phyloP scores from a whole-genome alignment of 2,113 vertebrate species.

The Hydrochoerus hydrochaeris region DNA sequence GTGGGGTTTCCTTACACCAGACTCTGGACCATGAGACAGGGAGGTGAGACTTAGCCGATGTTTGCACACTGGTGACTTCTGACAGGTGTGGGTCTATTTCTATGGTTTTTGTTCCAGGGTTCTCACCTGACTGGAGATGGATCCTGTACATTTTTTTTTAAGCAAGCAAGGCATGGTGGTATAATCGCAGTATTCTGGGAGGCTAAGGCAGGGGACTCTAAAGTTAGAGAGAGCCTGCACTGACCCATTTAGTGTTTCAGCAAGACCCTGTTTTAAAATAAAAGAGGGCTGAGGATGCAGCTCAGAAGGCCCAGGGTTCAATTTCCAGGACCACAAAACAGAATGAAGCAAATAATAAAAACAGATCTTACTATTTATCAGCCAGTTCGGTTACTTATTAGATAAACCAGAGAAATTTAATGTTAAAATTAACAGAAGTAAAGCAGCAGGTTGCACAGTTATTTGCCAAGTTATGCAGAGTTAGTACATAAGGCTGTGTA shows the following conservation, averaged over 20 bases:
- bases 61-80: neutral
- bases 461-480: neutral
- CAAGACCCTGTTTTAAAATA: neutral
- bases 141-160: neutral
- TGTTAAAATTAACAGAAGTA: neutral
- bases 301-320: neutral
- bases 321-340: neutral
- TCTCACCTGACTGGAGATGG: neutral
- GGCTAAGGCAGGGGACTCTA: neutral
- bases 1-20: neutral
- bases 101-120: neutral
- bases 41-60: neutral
- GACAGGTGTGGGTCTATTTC: neutral
- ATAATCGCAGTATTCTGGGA: neutral
- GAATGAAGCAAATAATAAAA: constrained; percentile 14
- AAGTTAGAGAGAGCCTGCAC: no score
- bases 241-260: neutral
- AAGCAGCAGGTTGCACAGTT: no score
- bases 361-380: constrained; percentile 35
- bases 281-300: neutral
- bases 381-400: constrained; percentile 31
- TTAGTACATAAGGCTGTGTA: neutral
- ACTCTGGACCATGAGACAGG: neutral
- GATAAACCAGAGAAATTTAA: constrained; percentile 31
- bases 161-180: neutral